Percentiles rank a stretch among this genome's conserved stretches.
These are phyloP conservation scores for Morbakka virulenta DNA, from an alignment of 30 jellyfish, hydroid and myxozoan species.

Conservation along the genomic window DNA sequence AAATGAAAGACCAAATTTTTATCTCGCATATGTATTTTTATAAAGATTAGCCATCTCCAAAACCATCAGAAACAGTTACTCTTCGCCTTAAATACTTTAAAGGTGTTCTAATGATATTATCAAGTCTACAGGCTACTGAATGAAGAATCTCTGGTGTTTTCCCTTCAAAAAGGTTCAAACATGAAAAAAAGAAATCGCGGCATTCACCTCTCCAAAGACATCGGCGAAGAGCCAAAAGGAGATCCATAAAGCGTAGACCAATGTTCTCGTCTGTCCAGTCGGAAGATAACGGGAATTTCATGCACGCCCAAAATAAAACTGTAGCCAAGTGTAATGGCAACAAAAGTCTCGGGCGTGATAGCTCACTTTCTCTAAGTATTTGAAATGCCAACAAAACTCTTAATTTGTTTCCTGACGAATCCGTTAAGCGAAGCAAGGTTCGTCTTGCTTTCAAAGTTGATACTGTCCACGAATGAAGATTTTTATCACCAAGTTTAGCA, in stretches of 20 bases:
- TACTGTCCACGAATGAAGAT: conserved; percentile 81
- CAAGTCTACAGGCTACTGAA: conserved; percentile 38
- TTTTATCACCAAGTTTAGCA: conserved; percentile 31
- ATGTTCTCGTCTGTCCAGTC: conserved; percentile 67
- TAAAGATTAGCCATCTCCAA: background rate
- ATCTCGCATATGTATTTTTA: too few species aligned
- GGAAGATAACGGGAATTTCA: conserved; percentile 48
- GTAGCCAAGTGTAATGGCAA: conserved; percentile 78
- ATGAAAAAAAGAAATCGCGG: conserved; percentile 79
- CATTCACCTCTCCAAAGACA: conserved; percentile 75
- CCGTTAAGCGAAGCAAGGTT: conserved; percentile 56
- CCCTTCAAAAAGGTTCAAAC: conserved; percentile 48
- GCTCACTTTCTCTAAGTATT: conserved; percentile 57
- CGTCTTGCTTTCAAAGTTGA: conserved; percentile 69
- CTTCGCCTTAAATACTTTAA: conserved; percentile 16
- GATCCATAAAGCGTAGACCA: conserved; percentile 78
- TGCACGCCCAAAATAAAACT: conserved; percentile 76
- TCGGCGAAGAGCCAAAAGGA: conserved; percentile 71
- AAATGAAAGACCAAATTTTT: too few species aligned
- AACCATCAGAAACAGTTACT: background rate
- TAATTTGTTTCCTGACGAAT: conserved; percentile 51
- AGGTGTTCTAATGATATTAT: conserved; percentile 58
- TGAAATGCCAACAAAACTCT: conserved; percentile 73
- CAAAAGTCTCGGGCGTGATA: conserved; percentile 60
- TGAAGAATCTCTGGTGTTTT: conserved; percentile 29